These are phyloP conservation scores for Andricus quercusramuli DNA, from an alignment of 2,888 invertebrate genomes.

Conservation along the genomic window DNA sequence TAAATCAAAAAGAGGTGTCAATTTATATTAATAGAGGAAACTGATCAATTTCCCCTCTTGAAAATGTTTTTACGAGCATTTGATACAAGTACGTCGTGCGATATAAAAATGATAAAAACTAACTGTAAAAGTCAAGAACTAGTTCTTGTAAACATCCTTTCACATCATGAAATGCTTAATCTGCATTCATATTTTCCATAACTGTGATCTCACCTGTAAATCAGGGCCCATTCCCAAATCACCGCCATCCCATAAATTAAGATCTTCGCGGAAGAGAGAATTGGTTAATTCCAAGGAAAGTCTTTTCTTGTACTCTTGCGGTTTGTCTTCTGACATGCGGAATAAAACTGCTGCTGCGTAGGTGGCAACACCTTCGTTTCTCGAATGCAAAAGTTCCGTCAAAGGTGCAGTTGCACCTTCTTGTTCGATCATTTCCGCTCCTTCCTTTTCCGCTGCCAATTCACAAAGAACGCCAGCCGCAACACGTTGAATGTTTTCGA, in stretches of 20 bases:
- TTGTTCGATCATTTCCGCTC: slow-evolving; percentile 97
- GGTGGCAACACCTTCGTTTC: slow-evolving; percentile 98
- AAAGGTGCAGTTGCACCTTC: slow-evolving; percentile 98
- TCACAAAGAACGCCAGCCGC: slow-evolving; percentile 98
- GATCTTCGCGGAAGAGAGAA: slow-evolving; percentile 94
- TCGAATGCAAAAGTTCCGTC: slow-evolving; percentile 96
- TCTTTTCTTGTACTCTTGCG: slow-evolving; percentile 98
- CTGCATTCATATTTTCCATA: not conserved
- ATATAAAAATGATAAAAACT: not conserved
- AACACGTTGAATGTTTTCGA: slow-evolving; percentile 98
- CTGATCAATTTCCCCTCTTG: not conserved
- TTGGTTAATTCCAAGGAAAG: slow-evolving; percentile 97
- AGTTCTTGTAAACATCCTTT: not conserved
- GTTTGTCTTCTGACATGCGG: slow-evolving; percentile 99
- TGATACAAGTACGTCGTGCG: not conserved
- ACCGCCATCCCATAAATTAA: slow-evolving; percentile 92
- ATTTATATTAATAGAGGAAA: not conserved
- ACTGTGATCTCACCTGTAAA: slow-evolving; percentile 85
- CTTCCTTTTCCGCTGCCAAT: slow-evolving; percentile 97
- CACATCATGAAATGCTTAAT: not conserved
- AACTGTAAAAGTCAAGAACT: not conserved
- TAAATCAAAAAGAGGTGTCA: not conserved
- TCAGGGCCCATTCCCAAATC: slow-evolving; percentile 93
- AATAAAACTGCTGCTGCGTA: slow-evolving; percentile 98
- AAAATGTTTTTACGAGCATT: not conserved